A percentile compares a stretch with the other conserved stretches of the same genome.
Evolutionary conservation across 2,888 invertebrate species (phyloP).

Genomic region (Drosophila atripex): DNA sequence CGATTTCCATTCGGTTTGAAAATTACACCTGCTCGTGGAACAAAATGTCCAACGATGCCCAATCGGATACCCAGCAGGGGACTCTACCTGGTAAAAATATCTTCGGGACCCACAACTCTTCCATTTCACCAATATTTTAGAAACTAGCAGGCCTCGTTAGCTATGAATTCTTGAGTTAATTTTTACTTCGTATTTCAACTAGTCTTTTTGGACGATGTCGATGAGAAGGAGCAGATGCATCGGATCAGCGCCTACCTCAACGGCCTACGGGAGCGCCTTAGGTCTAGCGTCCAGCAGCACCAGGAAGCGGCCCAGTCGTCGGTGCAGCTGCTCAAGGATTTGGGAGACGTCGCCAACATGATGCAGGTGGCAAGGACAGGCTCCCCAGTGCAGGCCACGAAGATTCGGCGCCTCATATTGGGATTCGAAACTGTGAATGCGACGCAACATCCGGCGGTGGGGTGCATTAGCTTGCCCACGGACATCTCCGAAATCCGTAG

Average conservation of each 20-base stretch:
- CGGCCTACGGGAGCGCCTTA: slow-evolving; percentile 64
- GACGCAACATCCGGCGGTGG: slow-evolving; percentile 1
- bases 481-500: slow-evolving; percentile 52
- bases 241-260: slow-evolving; percentile 67
- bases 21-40: background rate
- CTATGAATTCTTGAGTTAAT: background rate
- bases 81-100: background rate
- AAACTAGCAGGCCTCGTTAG: background rate
- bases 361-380: slow-evolving; percentile 24
- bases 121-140: background rate
- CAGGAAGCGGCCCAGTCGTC: slow-evolving; percentile 63
- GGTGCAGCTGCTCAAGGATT: slow-evolving; percentile 65
- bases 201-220: slow-evolving; percentile 27
- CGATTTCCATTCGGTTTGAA: background rate
- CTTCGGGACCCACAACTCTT: background rate
- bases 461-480: slow-evolving; percentile 15
- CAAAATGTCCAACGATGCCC: background rate
- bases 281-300: slow-evolving; percentile 56
- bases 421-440: slow-evolving; percentile 61
- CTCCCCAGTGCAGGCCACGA: slow-evolving; percentile 37
- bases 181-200: background rate
- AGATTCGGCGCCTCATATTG: slow-evolving; percentile 67
- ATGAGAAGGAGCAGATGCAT: slow-evolving; percentile 49
- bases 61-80: background rate
- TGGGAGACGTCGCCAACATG: slow-evolving; percentile 65